Percentiles rank a stretch among this genome's conserved stretches.
Conservation (phyloP, 2,888 invertebrate genomes). For the Prosopocoilus inquinatus region DNA sequence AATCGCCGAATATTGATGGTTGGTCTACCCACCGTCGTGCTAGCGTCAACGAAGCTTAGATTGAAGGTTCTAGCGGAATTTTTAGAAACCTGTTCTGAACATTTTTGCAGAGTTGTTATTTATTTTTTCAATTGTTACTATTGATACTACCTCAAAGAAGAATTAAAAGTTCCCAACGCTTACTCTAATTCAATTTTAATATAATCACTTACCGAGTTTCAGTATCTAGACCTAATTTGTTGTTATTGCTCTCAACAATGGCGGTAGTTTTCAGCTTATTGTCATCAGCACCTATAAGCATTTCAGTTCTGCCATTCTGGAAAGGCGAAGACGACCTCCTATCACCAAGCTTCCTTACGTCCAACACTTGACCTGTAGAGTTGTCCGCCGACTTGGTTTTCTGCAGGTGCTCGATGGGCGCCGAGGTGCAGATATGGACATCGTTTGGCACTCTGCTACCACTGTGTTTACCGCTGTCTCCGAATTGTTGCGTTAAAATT, state of each 20-base stretch:
- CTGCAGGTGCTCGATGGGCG: conserved; percentile 16
- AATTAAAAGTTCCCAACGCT: too few relatives aligned
- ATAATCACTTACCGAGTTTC: conserved; percentile 58
- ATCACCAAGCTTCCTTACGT: conserved; percentile 52
- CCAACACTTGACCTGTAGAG: conserved; percentile 48
- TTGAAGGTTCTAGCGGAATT: too few relatives aligned
- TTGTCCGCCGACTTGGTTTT: conserved; percentile 21
- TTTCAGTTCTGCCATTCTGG: conserved; percentile 73
- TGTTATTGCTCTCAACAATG: conserved; percentile 59
- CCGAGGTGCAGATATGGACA: conserved; percentile 30
- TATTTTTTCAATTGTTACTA: too few relatives aligned
- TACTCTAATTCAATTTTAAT: too few relatives aligned
- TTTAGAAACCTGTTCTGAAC: too few relatives aligned
- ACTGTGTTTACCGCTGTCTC: conserved; percentile 29
- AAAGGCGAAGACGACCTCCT: conserved; percentile 58
- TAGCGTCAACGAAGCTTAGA: too few relatives aligned
- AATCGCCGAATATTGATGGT: too few relatives aligned
- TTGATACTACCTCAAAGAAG: too few relatives aligned
- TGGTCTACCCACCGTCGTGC: too few relatives aligned
- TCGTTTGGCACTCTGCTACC: conserved; percentile 40
- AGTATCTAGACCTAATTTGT: conserved; percentile 55
- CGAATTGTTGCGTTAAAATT: conserved; percentile 37
- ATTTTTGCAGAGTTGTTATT: too few relatives aligned
- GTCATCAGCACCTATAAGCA: conserved; percentile 66
- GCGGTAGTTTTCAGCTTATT: conserved; percentile 62